Base-by-base conservation (phyloP, 2,888 invertebrate genomes). In the Tetrapedia diversipes region DNA sequence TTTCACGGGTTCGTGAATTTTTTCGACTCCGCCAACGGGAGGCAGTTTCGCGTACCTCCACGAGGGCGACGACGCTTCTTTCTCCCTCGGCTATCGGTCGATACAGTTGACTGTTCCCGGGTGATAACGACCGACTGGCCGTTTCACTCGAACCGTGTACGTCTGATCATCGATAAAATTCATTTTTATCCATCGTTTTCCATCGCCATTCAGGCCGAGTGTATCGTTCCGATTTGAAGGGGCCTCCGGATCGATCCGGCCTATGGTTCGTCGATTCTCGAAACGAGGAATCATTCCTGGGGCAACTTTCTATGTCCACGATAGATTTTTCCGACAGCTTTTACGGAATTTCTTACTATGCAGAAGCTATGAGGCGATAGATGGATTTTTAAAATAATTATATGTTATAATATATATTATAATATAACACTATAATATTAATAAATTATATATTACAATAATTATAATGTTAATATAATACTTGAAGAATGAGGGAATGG, bases 111-210 rank as follows among this genome's bases (percentile, higher is more conserved):
- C 77, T 68, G 68, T 75, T 51, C 41, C 45, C 53, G 29, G 19
- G 53, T 54, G 76, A 77, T 77, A 76, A 77, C 77, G 74, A 47
- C 57, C 63, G 37, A 29, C 45, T 37, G 32, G 32, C 19, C 34
- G 56, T 47, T 73, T 56, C 56, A 41, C 54, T 37, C 45, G 54
- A 24, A 56, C 24, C 56, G 29, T 51, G 22, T 43, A 32, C 57
- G 24, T 39, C 56, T 47, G 76, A 71, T 78, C 41, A 37, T 37
- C 60, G 67, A 61, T 70, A 77, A 78, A 78, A 77, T 66, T 71
- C 65, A 70, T 77, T 77, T 77, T 77, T 57, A 45, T 29, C 39
- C 34, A 10, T 1, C 49, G 19, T 29, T 1, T 60, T 77, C 76
- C 41, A 63, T 61, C 22, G 41, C 61, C 53, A 49, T 60, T 53